Evolutionary conservation across 2,888 invertebrate genomes (phyloP).

Genomic region (Apamea epomidion): DNA sequence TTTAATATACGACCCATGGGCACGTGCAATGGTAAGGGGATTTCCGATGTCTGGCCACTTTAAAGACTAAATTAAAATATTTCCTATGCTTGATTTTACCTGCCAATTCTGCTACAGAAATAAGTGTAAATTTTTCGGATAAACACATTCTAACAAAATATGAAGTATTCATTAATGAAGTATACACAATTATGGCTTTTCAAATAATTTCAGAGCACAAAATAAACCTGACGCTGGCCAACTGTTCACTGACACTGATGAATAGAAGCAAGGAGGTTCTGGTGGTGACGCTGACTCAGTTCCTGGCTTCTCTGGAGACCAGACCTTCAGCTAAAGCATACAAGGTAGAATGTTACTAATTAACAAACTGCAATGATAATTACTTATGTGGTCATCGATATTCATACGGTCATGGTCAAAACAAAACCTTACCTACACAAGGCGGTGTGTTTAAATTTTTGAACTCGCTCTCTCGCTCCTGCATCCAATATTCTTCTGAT

Average conservation of each 20-base stretch:
- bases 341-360: constrained; percentile 82
- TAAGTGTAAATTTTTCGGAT: background rate
- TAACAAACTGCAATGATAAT: background rate
- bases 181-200: too few species aligned
- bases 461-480: too few species aligned
- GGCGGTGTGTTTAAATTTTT: too few species aligned
- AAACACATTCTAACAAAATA: background rate
- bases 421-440: too few species aligned
- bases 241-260: constrained; percentile 92
- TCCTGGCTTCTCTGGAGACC: constrained; percentile 92
- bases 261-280: constrained; percentile 93
- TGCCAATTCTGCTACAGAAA: background rate
- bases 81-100: background rate
- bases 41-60: background rate
- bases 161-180: background rate
- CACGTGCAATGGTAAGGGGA: background rate
- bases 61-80: background rate
- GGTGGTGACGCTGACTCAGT: constrained; percentile 93
- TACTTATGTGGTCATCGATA: too few species aligned
- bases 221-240: constrained; percentile 93
- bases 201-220: constrained; percentile 93
- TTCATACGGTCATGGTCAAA: background rate
- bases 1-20: background rate
- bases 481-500: too few species aligned
- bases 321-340: constrained; percentile 92